Evolutionary conservation across 2,888 invertebrate genomes (phyloP), one percentile per base, ranked within the genome.

Genomic region (Spialia ferax): DNA sequence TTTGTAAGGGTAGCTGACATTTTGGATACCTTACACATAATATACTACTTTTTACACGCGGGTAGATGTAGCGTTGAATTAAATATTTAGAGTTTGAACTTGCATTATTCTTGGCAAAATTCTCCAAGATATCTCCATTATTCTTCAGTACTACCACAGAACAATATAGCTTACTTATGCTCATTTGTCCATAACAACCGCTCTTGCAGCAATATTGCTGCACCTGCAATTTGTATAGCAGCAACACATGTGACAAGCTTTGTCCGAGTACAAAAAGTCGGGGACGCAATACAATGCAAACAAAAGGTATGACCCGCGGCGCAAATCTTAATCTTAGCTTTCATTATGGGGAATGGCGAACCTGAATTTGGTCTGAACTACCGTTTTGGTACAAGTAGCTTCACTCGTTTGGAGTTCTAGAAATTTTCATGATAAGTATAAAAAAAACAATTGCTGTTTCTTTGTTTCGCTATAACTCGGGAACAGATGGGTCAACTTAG

Each of bases 261-360:
- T 64, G 65, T 65, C 59, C 65, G 18, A 57, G 15, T 15, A 64
- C 64, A 57, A 57, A 64, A 64, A 65, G 65, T 50, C 50, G 1
- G 13, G 7, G 22, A 35, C 84, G 91, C 91, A 91, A 50, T 50
- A 91, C 91, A 91, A 52, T 23, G 52, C 23, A 23, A 52, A 52
- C 52, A 52, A 52, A n/a, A 52, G 52, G 13, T 6, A 82, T 87
- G 84, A 85, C 83, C 86, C 77, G 81, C 79, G 78, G 85, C 82
- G 86, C 84, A 91, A 93, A 91, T 92, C 93, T 93, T 93, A 93
- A 93, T 91, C 90, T 91, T 89, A 87, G 82, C 88, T 86, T 91
- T 93, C 91, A 93, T 93, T 93, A 93, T 83, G 84, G 82, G 80
- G 82, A 84, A 92, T 84, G 83, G 88, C 82, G 88, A 89, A 93